Conservation (phyloP, 2,888 invertebrate genomes). For the Polietes domitor region DNA sequence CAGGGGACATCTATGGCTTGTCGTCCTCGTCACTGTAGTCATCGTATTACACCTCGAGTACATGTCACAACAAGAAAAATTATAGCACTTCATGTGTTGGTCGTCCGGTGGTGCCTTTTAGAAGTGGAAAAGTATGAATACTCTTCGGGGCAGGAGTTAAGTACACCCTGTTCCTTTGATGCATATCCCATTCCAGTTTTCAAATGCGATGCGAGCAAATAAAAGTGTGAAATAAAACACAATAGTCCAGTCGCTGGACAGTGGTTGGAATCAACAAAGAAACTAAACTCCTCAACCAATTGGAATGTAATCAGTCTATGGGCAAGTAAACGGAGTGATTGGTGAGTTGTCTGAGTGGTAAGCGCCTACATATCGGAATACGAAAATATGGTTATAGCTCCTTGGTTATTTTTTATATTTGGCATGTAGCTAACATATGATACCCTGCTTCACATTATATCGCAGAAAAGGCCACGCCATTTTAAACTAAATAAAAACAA, state of each 20-base stretch:
- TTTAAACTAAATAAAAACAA: no score
- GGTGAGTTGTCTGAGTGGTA: no score
- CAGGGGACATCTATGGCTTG: slow-evolving; percentile 34
- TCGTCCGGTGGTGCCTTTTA: neutral
- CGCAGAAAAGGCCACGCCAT: no score
- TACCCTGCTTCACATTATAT: no score
- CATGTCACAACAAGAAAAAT: slow-evolving; percentile 38
- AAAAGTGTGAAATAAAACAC: neutral
- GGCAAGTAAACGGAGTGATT: no score
- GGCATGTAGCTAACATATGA: no score
- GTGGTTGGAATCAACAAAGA: no score
- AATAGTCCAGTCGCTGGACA: neutral
- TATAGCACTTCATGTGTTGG: slow-evolving; percentile 39
- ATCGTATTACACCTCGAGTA: slow-evolving; percentile 12
- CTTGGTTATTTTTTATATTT: no score
- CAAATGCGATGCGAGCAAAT: neutral
- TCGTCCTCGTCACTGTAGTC: slow-evolving; percentile 26
- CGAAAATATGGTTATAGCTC: no score
- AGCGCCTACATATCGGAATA: no score
- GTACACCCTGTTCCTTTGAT: slow-evolving; percentile 48
- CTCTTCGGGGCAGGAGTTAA: slow-evolving; percentile 52
- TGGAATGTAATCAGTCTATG: no score
- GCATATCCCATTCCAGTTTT: slow-evolving; percentile 35
- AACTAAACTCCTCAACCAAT: no score
- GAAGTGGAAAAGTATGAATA: slow-evolving; percentile 50